Conservation (phyloP, 23 tunicate species). For the Styela clava region DNA sequence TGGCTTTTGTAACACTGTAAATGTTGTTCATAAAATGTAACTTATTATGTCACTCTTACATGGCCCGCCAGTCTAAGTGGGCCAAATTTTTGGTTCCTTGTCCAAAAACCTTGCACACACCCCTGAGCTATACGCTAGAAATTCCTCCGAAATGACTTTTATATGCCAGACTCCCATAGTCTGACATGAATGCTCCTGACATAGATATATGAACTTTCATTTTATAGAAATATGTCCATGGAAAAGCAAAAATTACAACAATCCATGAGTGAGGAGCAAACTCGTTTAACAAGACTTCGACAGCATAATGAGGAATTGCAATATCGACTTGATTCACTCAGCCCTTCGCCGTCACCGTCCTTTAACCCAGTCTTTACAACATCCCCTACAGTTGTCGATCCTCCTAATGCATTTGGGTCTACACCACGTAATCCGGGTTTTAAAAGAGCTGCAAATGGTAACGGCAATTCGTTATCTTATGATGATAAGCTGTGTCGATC, state of each 20-base stretch:
- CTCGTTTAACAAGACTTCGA: constrained; percentile 27
- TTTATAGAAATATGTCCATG: constrained; percentile 11
- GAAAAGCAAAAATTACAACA: constrained; percentile 26
- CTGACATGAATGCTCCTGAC: too few relatives aligned
- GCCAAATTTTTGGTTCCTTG: too few relatives aligned
- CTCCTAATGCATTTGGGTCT: background rate
- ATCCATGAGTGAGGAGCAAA: constrained; percentile 45
- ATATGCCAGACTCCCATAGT: too few relatives aligned
- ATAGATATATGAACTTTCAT: too few relatives aligned
- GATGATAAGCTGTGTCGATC: background rate
- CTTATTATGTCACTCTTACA: too few relatives aligned
- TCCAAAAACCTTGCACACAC: too few relatives aligned
- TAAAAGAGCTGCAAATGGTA: background rate
- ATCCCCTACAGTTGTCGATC: constrained; percentile 41
- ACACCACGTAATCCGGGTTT: background rate
- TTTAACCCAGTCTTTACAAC: constrained; percentile 83
- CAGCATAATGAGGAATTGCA: constrained; percentile 69
- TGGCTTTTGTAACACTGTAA: too few relatives aligned
- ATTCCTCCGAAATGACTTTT: too few relatives aligned
- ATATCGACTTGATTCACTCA: constrained; percentile 57
- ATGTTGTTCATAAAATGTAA: too few relatives aligned
- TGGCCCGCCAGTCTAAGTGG: too few relatives aligned
- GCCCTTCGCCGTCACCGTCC: constrained; percentile 65
- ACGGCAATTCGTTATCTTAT: background rate
- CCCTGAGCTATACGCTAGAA: too few relatives aligned